Percentiles rank a stretch among this genome's conserved stretches.
Evolutionary conservation across 2,888 invertebrate genomes (phyloP).

Genomic region (Drosophila aldrichi): DNA sequence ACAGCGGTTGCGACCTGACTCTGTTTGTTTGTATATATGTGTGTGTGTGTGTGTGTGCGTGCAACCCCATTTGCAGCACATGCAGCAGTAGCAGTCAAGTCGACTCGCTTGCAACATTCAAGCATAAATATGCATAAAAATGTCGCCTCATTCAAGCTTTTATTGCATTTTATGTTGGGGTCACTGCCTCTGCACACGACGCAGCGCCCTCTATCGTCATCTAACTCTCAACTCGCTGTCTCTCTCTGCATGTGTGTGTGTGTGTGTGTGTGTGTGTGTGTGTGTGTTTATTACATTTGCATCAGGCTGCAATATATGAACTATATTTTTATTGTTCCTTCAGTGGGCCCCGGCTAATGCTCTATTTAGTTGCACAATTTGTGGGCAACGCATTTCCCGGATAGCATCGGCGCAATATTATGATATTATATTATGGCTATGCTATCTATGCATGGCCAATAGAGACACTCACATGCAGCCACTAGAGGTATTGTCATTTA

Average conservation of each 20-base stretch:
- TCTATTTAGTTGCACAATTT: constrained; percentile 56
- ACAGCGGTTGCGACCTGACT: constrained; percentile 16
- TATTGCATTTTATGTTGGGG: constrained; percentile 67
- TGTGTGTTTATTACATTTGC: constrained; percentile 23
- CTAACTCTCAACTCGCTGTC: neutral
- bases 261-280: too few relatives aligned
- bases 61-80: constrained; percentile 11
- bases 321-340: constrained; percentile 42
- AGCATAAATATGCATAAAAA: constrained; percentile 74
- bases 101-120: constrained; percentile 35
- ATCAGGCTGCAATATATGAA: constrained; percentile 32
- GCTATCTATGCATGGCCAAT: constrained; percentile 63
- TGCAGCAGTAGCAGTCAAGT: constrained; percentile 24
- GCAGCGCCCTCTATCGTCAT: constrained; percentile 15
- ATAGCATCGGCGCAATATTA: constrained; percentile 64
- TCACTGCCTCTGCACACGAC: constrained; percentile 43
- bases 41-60: neutral
- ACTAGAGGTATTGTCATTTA: constrained; percentile 49
- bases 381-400: constrained; percentile 42
- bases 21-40: neutral
- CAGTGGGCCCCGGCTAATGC: constrained; percentile 48
- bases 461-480: constrained; percentile 19
- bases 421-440: constrained; percentile 41
- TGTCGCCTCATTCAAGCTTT: constrained; percentile 67
- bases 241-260: too few relatives aligned